A percentile compares a stretch with the other conserved stretches of the same genome.
These are phyloP conservation scores for Tetrax tetrax DNA, from an alignment of 2,113 vertebrate genomes.

Conservation along the genomic window DNA sequence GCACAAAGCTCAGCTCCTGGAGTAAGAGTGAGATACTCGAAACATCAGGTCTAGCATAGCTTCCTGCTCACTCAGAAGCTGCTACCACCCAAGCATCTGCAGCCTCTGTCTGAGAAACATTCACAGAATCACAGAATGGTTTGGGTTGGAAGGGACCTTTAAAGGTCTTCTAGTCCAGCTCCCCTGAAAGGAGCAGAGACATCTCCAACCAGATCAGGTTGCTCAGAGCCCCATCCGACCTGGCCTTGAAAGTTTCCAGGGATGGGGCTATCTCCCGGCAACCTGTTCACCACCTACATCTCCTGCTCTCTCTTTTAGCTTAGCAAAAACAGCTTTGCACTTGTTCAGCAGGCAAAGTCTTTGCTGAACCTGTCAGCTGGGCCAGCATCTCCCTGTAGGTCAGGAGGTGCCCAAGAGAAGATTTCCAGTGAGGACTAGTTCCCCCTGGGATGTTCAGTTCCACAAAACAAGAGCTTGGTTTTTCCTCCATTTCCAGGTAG, in stretches of 20 bases:
- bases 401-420: neutral
- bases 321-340: neutral
- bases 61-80: neutral
- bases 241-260: too few species aligned
- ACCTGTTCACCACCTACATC: neutral
- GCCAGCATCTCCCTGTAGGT: neutral
- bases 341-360: neutral
- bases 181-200: too few species aligned
- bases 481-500: neutral
- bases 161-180: too few species aligned
- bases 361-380: neutral
- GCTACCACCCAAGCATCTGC: neutral
- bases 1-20: neutral
- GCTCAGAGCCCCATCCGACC: too few species aligned
- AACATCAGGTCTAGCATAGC: neutral
- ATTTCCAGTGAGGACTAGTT: neutral
- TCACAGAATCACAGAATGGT: neutral
- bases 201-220: too few species aligned
- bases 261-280: too few species aligned
- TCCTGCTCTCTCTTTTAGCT: neutral
- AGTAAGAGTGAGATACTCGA: neutral
- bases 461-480: neutral
- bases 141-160: too few species aligned
- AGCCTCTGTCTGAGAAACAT: neutral
- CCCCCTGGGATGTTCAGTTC: neutral